Evolutionary conservation across 2,888 invertebrate species (phyloP).

Genomic region (Diplazon laetatorius): DNA sequence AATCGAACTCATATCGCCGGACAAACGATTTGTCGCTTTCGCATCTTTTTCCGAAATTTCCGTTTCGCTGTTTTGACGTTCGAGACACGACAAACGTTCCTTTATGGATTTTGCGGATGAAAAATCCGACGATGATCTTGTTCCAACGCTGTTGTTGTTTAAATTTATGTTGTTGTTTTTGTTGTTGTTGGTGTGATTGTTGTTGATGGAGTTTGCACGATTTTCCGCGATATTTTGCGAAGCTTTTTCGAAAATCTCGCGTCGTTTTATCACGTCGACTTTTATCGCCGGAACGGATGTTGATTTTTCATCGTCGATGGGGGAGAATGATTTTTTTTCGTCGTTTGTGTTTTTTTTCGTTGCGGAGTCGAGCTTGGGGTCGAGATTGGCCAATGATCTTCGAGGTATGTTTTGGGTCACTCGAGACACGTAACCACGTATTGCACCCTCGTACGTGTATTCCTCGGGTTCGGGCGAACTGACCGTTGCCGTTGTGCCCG

Average conservation of each 20-base stretch:
- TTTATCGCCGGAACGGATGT: conserved; percentile 87
- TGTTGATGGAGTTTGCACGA: conserved; percentile 62
- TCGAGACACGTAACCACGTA: conserved; percentile 92
- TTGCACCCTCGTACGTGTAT: conserved; percentile 94
- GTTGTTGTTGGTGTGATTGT: conserved; percentile 74
- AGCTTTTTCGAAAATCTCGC: conserved; percentile 92
- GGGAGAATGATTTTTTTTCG: conserved; percentile 77
- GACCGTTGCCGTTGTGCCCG: conserved; percentile 87
- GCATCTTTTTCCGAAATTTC: conserved; percentile 82
- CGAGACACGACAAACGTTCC: conserved; percentile 88
- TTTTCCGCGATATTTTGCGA: conserved; percentile 76
- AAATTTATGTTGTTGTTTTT: conserved; percentile 78
- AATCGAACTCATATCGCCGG: conserved; percentile 86
- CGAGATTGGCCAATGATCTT: conserved; percentile 76
- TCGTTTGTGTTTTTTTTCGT: no score
- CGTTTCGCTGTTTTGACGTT: conserved; percentile 86
- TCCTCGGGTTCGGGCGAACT: conserved; percentile 90
- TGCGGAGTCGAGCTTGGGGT: conserved; percentile 72
- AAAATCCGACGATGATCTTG: conserved; percentile 86
- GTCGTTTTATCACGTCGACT: conserved; percentile 91
- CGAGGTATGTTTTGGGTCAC: conserved; percentile 83
- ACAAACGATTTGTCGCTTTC: conserved; percentile 82
- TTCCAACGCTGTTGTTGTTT: not conserved
- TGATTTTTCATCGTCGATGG: conserved; percentile 83
- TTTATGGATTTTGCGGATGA: conserved; percentile 88